phyloP scores from a whole-genome alignment of 2,888 invertebrate species.

The Embidobia sp. region DNA sequence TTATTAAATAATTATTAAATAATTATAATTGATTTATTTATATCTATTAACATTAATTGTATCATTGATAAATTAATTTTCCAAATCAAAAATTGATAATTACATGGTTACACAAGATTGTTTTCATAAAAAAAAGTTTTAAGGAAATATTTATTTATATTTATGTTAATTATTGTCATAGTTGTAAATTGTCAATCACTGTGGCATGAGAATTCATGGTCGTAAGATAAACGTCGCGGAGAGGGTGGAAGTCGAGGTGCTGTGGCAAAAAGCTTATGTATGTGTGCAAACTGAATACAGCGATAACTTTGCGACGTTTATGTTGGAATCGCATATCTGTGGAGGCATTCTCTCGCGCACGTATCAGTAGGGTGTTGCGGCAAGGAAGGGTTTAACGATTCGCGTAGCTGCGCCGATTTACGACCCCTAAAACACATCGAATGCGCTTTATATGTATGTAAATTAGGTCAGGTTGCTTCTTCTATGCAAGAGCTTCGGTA shows the following conservation, averaged over 20 bases:
- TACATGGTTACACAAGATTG: no score
- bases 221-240: constrained; percentile 32
- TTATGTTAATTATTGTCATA: constrained; percentile 34
- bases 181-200: constrained; percentile 43
- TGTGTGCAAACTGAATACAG: constrained; percentile 45
- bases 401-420: constrained; percentile 81
- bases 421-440: constrained; percentile 82
- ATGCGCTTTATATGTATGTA: constrained; percentile 82
- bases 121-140: no score
- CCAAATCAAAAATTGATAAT: no score
- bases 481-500: constrained; percentile 67
- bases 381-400: constrained; percentile 82
- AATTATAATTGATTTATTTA: no score
- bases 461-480: constrained; percentile 80
- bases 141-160: constrained; percentile 12
- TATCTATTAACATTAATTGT: no score
- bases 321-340: constrained; percentile 60
- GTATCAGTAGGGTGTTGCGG: constrained; percentile 77
- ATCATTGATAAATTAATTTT: no score
- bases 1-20: no score
- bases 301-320: constrained; percentile 55
- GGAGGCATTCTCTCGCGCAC: constrained; percentile 71
- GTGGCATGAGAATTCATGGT: constrained; percentile 34
- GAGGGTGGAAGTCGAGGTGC: constrained; percentile 31
- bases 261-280: constrained; percentile 23